phyloP scores from a whole-genome alignment of 2,797 vertebrate genomes.

The Syncerus caffer region DNA sequence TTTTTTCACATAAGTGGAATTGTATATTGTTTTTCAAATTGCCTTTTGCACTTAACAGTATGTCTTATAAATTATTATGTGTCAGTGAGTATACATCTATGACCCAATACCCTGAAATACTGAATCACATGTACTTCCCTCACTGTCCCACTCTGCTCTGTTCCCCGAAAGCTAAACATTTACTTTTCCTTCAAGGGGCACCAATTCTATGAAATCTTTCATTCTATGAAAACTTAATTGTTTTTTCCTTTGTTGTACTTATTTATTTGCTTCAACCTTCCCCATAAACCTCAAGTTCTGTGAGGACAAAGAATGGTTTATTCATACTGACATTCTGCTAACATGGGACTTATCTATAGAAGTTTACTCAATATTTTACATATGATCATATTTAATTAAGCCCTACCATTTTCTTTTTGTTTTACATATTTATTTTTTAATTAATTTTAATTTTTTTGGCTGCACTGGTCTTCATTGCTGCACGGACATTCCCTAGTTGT shows the following conservation, averaged over 20 bases:
- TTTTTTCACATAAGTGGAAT: not conserved
- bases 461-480: not conserved
- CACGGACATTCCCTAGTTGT: not conserved
- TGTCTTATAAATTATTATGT: not conserved
- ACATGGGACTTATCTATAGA: not conserved
- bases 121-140: not conserved
- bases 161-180: not conserved
- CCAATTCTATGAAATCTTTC: not conserved
- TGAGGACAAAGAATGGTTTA: conserved; percentile 2
- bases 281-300: conserved; percentile 1
- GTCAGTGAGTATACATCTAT: not conserved
- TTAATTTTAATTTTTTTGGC: not conserved
- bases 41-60: not conserved
- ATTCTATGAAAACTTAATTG: not conserved
- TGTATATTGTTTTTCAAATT: not conserved
- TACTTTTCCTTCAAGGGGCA: not conserved
- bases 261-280: not conserved
- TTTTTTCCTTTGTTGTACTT: not conserved
- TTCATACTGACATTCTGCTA: conserved; percentile 19
- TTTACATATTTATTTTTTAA: not conserved
- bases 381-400: not conserved
- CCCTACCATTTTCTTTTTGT: not conserved
- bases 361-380: not conserved
- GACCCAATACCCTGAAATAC: not conserved
- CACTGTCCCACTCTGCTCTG: not conserved